Conservation (phyloP, 2,888 invertebrate genomes). For the Lycocerus yunnanus region DNA sequence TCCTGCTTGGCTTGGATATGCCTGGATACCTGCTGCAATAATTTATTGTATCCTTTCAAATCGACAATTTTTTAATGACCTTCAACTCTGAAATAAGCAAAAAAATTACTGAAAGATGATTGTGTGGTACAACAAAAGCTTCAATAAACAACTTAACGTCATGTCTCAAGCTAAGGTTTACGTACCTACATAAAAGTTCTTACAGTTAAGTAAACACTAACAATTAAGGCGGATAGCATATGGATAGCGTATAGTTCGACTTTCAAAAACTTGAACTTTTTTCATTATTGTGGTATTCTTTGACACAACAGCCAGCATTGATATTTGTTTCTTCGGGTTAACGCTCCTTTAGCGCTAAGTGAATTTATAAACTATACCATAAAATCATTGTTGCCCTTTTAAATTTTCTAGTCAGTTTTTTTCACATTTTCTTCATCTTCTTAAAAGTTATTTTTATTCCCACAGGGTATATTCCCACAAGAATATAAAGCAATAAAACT, state of each 20-base stretch:
- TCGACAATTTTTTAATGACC: not conserved
- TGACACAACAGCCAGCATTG: constrained; percentile 5
- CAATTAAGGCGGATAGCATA: constrained; percentile 18
- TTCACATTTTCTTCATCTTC: not conserved
- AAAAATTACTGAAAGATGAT: not conserved
- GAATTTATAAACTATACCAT: constrained; percentile 15
- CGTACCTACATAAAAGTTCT: not conserved
- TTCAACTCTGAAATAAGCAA: not conserved
- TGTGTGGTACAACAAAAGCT: not conserved
- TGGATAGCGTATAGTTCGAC: constrained; percentile 20
- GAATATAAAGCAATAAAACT: not conserved
- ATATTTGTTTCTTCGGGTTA: constrained; percentile 29
- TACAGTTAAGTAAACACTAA: constrained; percentile 25
- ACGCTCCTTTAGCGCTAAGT: constrained; percentile 22
- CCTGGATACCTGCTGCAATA: not conserved
- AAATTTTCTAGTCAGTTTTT: constrained; percentile 11
- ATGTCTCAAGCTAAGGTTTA: not conserved
- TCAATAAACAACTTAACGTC: constrained; percentile 3
- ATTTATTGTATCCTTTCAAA: not conserved
- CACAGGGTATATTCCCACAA: not conserved
- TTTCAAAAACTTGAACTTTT: not conserved
- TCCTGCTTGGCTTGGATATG: not conserved
- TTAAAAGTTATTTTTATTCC: not conserved
- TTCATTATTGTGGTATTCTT: not conserved
- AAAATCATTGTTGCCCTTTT: not conserved